phyloP scores from a whole-genome alignment of 2,888 invertebrate genomes.

The Eilema griseolum region DNA sequence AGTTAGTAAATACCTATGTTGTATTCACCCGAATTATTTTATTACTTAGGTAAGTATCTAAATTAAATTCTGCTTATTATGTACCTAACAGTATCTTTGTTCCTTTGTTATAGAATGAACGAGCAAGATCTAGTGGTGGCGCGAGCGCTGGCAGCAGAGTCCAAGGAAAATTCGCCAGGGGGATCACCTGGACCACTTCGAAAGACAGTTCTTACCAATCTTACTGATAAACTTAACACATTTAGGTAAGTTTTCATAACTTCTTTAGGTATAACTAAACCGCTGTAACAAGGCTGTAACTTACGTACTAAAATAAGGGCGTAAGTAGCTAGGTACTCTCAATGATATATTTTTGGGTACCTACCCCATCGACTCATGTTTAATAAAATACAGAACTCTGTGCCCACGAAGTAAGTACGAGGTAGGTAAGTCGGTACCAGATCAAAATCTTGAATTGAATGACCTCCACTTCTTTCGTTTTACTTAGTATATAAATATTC shows the following conservation, averaged over 20 bases:
- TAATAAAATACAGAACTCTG: no score
- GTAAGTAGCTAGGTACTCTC: no score
- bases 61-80: background rate
- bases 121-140: constrained; percentile 92
- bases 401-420: no score
- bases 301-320: no score
- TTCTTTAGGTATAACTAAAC: background rate
- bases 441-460: no score
- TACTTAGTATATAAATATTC: no score
- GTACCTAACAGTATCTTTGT: background rate
- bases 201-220: constrained; percentile 88
- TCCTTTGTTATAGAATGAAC: constrained; percentile 84
- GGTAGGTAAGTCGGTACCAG: no score
- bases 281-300: background rate
- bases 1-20: background rate
- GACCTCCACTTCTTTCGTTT: no score
- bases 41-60: no score
- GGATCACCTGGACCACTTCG: constrained; percentile 88
- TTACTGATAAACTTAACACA: constrained; percentile 89
- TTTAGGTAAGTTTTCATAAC: constrained; percentile 86
- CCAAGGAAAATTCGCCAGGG: constrained; percentile 86
- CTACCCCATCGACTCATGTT: no score
- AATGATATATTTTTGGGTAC: no score
- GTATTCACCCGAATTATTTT: background rate
- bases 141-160: constrained; percentile 89